Base-by-base conservation (phyloP, 2,888 invertebrate species). In the Cosmia pyralina region DNA sequence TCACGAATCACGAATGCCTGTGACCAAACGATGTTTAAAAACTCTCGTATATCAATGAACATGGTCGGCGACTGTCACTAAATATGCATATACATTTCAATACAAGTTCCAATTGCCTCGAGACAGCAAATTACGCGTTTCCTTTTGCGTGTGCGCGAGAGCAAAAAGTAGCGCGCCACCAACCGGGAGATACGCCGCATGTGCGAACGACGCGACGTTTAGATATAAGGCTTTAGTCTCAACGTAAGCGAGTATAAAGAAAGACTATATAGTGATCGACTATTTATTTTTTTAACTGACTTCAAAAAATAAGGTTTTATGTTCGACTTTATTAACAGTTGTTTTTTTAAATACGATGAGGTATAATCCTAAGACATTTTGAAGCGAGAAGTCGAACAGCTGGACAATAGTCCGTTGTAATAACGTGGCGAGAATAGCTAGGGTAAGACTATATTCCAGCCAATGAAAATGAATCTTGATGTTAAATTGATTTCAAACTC, bases 41-140 rank as follows among this genome's bases (percentile, higher is more conserved):
- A 28, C 46, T 48, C 34, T 19, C 38, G 28, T 65, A 46, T 41
- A 34, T 34, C 58, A 65, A 82, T 83, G 22, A 65, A 75, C 59
- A 59, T 69, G 52, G 44, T 69, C 64, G 28, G 46, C 17, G 22
- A 63, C 48, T 69, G 71, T 58, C 60, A 67, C 53, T 66, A 53
- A 69, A 67, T 65, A 82, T 53, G 53, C 44, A 73, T 75, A 69
- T 71, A 60, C 60, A 79, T 79, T 46, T 75, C 68, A 65, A 66
- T 66, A 66, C 68, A 52, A 76, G 70, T 69, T 62, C 22, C 59
- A 77, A 79, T 69, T 64, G 72, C 41, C 48, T 74, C 57, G 63
- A 78, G 78, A 81, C 70, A 34, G 70, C 71, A 68, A 79, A 85
- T 85, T 73, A 66, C 41, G 44, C 55, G 72, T 79, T 86, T 82